Evolutionary conservation across 2,113 vertebrate genomes (phyloP), one percentile per base, ranked within the genome.

Genomic region (Leucosticte australis): DNA sequence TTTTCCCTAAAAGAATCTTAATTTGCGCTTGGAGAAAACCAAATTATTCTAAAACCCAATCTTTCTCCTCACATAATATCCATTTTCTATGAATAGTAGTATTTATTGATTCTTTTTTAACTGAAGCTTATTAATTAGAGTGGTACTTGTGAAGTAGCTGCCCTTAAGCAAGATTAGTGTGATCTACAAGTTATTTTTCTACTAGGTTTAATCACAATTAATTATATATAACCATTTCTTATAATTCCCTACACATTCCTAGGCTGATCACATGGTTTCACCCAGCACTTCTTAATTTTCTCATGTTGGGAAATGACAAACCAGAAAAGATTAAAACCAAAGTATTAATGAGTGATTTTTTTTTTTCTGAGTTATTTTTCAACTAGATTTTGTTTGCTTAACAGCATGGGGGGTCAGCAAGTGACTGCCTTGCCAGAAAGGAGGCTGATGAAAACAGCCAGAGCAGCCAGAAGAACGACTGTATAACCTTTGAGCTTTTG

Each of bases 71-170:
- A 85, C 24, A 37, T 70, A 91, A 80, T 85, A 74, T 70, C 47
- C 6, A 62, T 95, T 96, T 94, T 91, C 75, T 92, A 77, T 94
- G 90, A 93, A 90, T 74, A 93, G 14, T 35, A 59, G 42, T 73
- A 91, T 90, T 95, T 97, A 90, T 91, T 91, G 92, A 94, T 95
- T 91, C 41, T 94, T 93, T 89, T 92, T 90, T 78, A 94, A 88
- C 71, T 74, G 56, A 78, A 52, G 28, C 64, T 80, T 96, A 97
- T 94, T 91, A 97, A 95, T 94, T 95, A 92, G 59, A 92, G 31
- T 52, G 64, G 64, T 93, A 89, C 94, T 95, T 96, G 73, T 78
- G 76, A 96, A 96, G 73, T 47, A 90, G 75, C 75, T 90, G 39
- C 64, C 90, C 70, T 95, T 95, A 95, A 90, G 84, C 52, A 91